These are phyloP conservation scores for Rotaria macrura DNA, from an alignment of 2,888 invertebrate genomes.

Conservation along the genomic window DNA sequence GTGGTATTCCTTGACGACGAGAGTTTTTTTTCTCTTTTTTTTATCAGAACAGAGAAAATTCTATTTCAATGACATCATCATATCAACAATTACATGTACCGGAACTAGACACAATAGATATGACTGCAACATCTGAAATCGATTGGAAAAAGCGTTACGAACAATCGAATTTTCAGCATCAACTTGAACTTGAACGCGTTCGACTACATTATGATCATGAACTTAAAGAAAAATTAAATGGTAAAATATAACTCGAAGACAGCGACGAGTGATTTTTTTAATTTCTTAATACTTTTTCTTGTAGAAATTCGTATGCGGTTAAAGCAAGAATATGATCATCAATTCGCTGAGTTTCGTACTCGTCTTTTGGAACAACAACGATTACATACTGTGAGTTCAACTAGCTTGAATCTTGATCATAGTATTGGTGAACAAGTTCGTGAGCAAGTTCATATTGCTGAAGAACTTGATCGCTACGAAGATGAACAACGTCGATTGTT, in stretches of 20 bases:
- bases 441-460: background rate
- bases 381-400: background rate
- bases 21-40: background rate
- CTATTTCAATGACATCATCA: background rate
- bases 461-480: background rate
- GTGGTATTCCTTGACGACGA: background rate
- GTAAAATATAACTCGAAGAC: too few relatives aligned
- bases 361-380: background rate
- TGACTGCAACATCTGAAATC: background rate
- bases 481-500: background rate
- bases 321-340: slow-evolving; percentile 7
- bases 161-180: background rate
- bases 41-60: background rate
- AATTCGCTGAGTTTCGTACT: background rate
- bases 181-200: slow-evolving; percentile 13
- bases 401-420: background rate
- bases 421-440: background rate
- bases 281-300: too few relatives aligned
- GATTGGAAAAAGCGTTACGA: background rate
- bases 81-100: background rate
- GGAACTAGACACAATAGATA: background rate
- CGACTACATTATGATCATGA: background rate
- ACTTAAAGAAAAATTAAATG: background rate
- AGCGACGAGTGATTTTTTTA: too few relatives aligned
- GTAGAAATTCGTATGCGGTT: background rate